Evolutionary conservation across 2,888 invertebrate species (phyloP), one percentile per base, ranked within the genome.

Genomic region (Spilarctia lutea): DNA sequence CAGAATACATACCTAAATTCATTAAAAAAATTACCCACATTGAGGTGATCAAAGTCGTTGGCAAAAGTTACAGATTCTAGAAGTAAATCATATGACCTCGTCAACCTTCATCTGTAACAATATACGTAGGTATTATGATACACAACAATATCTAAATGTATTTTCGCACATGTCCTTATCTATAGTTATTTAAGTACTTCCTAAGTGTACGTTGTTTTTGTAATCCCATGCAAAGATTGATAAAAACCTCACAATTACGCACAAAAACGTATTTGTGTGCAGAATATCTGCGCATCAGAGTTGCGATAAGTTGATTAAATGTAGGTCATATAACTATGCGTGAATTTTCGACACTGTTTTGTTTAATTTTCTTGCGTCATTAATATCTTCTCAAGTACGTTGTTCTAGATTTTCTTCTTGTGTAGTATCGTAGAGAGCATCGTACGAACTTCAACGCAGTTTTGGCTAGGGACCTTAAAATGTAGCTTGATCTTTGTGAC

Each of bases 221-320:
- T 66, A 35, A 39, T 39, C 66, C 66, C n/a, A 66, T 66, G 39
- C 39, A n/a, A 66, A n/a, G 35, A 66, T 39, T n/a, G 66, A 66
- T 66, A 66, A 66, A 20, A 56, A 39, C 13, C 13, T n/a, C 8
- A 35, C 18, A 66, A 66, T 39, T 66, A 66, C 66, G 39, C 66
- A 66, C 39, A n/a, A 39, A n/a, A 66, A 39, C 16, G 7, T 66
- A 66, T 66, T 39, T 30, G 6, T 30, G 63, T 63, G 30, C 27
- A 63, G 30, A 30, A 27, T 63, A 8, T 18, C 7, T 30, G 16
- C 63, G 30, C 63, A 30, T 30, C 30, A 30, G 63, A 18, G 27
- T 30, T 16, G 4, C 8, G 63, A 63, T 63, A 63, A 63, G 30
- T 63, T 18, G 16, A 11, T 18, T 30, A 18, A 63, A 30, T 18